Conservation (phyloP, 1,140 invertebrate genomes). For the Neodiprion fabricii region DNA sequence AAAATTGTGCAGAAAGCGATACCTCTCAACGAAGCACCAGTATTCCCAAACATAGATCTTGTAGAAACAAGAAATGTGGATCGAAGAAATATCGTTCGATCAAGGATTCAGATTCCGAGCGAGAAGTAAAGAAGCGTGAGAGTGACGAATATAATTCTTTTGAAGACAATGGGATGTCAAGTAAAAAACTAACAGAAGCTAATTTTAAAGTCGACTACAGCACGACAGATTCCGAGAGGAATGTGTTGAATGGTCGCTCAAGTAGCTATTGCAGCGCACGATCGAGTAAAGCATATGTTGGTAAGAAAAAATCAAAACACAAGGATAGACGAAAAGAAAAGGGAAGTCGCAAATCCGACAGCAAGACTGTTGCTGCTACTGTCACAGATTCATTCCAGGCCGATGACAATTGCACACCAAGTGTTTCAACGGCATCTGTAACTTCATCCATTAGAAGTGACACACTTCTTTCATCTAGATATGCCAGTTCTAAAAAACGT, state of each 20-base stretch:
- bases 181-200: background rate
- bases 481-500: conserved; percentile 37
- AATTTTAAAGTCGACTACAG: background rate
- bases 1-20: background rate
- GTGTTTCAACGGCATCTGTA: conserved; percentile 17
- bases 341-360: conserved; percentile 24
- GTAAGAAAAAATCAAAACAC: conserved; percentile 33
- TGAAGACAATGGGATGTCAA: background rate
- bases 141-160: background rate
- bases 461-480: conserved; percentile 32
- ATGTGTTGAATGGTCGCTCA: conserved; percentile 12
- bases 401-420: conserved; percentile 8
- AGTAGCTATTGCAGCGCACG: conserved; percentile 33
- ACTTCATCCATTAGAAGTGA: conserved; percentile 30
- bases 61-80: background rate
- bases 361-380: conserved; percentile 22
- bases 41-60: background rate
- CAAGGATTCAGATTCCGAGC: conserved; percentile 16
- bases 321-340: conserved; percentile 36
- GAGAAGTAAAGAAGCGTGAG: background rate
- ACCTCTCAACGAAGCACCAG: background rate
- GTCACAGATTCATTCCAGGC: background rate
- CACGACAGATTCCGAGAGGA: background rate
- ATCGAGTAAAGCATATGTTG: conserved; percentile 29
- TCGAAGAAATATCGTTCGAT: background rate